Conservation (phyloP, 2,797 vertebrate species). For the Lepus oiostolus region DNA sequence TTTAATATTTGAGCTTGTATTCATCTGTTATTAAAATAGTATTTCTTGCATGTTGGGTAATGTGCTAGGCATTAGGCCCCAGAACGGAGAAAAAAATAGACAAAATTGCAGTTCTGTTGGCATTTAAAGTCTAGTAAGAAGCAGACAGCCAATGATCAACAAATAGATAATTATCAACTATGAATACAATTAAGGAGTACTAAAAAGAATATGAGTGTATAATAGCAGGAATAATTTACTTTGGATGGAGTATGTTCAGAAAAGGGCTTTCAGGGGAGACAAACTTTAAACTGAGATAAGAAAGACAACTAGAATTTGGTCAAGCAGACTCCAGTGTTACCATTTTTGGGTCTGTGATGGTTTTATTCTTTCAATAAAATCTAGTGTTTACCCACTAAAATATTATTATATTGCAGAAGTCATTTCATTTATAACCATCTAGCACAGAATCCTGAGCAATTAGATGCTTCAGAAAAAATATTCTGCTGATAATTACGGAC, state of each 20-base stretch:
- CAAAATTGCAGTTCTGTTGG: slow-evolving; percentile 11
- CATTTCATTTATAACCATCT: slow-evolving; percentile 63
- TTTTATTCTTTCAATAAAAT: slow-evolving; percentile 51
- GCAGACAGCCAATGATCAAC: not conserved
- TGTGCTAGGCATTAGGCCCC: not conserved
- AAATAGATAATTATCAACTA: slow-evolving; percentile 53
- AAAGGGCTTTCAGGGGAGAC: slow-evolving; percentile 32
- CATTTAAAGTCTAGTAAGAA: slow-evolving; percentile 52
- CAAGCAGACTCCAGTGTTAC: slow-evolving; percentile 4
- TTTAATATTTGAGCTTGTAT: slow-evolving; percentile 33
- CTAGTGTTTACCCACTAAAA: slow-evolving; percentile 45
- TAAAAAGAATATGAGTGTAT: slow-evolving; percentile 17
- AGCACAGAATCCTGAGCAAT: slow-evolving; percentile 34
- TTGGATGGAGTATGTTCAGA: not conserved
- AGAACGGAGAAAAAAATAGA: slow-evolving; percentile 41
- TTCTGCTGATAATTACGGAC: slow-evolving; percentile 19
- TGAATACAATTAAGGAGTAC: slow-evolving; percentile 51
- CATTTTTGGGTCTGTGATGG: not conserved
- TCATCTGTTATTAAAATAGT: not conserved
- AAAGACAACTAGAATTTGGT: slow-evolving; percentile 47
- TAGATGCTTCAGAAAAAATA: slow-evolving; percentile 21
- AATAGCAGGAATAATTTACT: slow-evolving; percentile 33
- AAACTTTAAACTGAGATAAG: slow-evolving; percentile 42
- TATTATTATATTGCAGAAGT: slow-evolving; percentile 51
- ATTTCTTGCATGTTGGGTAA: not conserved